Base-by-base conservation (phyloP, 2,888 invertebrate genomes). In the Philonicus albiceps region DNA sequence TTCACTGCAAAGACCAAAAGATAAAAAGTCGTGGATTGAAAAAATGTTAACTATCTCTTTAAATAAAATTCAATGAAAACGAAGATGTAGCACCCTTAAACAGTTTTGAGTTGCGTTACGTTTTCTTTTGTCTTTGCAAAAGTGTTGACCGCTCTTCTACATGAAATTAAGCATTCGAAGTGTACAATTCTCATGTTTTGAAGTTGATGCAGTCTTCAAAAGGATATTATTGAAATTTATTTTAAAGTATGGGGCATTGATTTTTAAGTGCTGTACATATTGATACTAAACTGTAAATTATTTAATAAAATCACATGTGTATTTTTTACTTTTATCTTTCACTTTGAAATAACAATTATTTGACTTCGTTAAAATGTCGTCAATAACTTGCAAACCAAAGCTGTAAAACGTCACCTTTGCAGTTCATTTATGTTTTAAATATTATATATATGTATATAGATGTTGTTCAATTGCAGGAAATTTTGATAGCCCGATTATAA, bases 211-310 rank as follows among this genome's bases (percentile, higher is more conserved):
- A 64, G 27, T 19, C 22, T 64, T 27, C 3, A 3, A 64, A 64
- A 22, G 27, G 40, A 40, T 27, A 40, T 40, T 40, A 6, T 34
- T 22, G 11, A 22, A 22, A 8, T 76, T 40, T 76, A 43, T 40
- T 76, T 37, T 76, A 11, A 22, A 34, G 5, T 43, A 76, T 22
- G 3, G 16, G 3, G 5, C n/a, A 37, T 22, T 76, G 37, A 40
- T 76, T 19, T 40, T 40, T 11, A 37, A 74, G 34, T 34, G 74
- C 3, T 76, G 76, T 76, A 76, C 22, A 76, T 76, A 76, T 27
- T 64, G 64, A 37, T 34, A 40, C 76, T 40, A 37, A 37, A 40
- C 22, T 76, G 76, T 76, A 76, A 76, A 76, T 76, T 76, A 76
- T 76, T 76, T 37, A 76, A 76, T 76, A 76, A 75, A 76, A 40